These are phyloP conservation scores for Gnatocerus cornutus DNA, from an alignment of 2,888 invertebrate species.

Conservation along the genomic window DNA sequence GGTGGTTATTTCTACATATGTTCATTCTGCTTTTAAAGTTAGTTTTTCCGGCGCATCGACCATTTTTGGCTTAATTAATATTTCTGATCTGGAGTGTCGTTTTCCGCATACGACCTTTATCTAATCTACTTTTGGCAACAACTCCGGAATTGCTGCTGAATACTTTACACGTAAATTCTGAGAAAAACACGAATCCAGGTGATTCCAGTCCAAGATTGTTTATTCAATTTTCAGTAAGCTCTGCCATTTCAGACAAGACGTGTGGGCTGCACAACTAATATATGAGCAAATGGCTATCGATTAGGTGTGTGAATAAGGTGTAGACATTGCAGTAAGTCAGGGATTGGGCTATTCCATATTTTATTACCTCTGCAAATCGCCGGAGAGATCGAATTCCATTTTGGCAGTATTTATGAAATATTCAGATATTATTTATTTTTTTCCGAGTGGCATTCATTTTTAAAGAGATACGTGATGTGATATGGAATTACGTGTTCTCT, in stretches of 20 bases:
- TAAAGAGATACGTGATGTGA: too few relatives aligned
- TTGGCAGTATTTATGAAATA: slow-evolving; percentile 40
- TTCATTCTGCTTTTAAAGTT: too few relatives aligned
- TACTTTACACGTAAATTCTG: slow-evolving; percentile 18
- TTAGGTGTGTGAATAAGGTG: slow-evolving; percentile 57
- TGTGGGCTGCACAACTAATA: slow-evolving; percentile 57
- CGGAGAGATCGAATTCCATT: slow-evolving; percentile 55
- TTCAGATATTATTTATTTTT: slow-evolving; percentile 32
- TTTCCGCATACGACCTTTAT: neutral
- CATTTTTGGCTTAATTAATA: too few relatives aligned
- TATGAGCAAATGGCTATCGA: slow-evolving; percentile 61
- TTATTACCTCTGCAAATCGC: slow-evolving; percentile 50
- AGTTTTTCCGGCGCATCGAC: too few relatives aligned
- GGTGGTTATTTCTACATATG: too few relatives aligned
- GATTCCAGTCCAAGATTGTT: slow-evolving; percentile 16
- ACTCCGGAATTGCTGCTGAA: slow-evolving; percentile 20
- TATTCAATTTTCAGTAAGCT: slow-evolving; percentile 52
- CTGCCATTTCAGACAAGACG: slow-evolving; percentile 53
- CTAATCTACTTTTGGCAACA: neutral
- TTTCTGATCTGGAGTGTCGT: too few relatives aligned
- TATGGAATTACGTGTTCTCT: too few relatives aligned
- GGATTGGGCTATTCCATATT: slow-evolving; percentile 54
- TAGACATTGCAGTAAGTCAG: slow-evolving; percentile 56
- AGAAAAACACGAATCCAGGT: slow-evolving; percentile 2
- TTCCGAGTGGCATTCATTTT: neutral